These are phyloP conservation scores for Lathamus discolor DNA, from an alignment of 2,113 vertebrate genomes.

Conservation along the genomic window DNA sequence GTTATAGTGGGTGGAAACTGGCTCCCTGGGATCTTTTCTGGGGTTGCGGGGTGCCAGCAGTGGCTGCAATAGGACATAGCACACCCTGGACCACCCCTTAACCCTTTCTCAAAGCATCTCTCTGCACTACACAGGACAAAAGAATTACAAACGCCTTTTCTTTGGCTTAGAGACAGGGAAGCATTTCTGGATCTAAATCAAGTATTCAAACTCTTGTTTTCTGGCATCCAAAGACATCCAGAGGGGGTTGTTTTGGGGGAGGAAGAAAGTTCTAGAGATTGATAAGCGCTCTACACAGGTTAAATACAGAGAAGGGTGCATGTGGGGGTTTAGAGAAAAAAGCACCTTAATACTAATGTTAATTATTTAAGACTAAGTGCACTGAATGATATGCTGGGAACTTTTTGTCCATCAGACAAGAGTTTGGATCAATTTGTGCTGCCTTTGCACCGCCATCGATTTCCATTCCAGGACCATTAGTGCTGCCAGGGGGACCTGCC, in stretches of 20 bases:
- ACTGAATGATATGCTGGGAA: accelerated
- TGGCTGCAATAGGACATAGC: not conserved
- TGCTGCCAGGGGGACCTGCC: not conserved
- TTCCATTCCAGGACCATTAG: not conserved
- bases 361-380: not conserved
- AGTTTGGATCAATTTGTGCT: not conserved
- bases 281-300: not conserved
- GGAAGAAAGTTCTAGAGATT: not conserved
- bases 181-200: not conserved
- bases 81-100: not conserved
- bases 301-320: not conserved
- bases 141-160: not conserved
- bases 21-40: not conserved
- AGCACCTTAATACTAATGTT: not conserved
- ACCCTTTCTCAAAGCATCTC: not conserved
- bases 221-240: not conserved
- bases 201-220: not conserved
- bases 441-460: not conserved
- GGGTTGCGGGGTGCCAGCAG: not conserved
- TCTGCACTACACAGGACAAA: accelerated
- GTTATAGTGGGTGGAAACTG: not conserved
- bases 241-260: not conserved
- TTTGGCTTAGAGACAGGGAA: not conserved
- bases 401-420: not conserved
- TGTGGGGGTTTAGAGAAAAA: not conserved